Evolutionary conservation across 2,113 vertebrate genomes (phyloP).

Genomic region (Verasper variegatus): DNA sequence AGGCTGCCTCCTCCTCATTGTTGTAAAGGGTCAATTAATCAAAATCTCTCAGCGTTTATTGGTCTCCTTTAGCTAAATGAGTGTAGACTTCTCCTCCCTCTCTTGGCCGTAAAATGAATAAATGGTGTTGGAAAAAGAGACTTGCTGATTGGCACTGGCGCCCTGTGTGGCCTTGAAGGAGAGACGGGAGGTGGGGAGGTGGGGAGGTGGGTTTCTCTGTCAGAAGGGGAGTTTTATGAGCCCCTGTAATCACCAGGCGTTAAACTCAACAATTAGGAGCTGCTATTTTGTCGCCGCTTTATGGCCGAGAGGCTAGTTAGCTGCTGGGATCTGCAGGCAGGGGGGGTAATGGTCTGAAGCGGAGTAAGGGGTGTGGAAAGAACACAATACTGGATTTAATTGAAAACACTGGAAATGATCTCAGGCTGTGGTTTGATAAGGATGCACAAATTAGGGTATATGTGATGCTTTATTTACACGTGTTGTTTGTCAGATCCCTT

Average conservation of each 20-base stretch:
- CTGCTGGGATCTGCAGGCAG: conserved; percentile 30
- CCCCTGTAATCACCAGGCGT: conserved; percentile 80
- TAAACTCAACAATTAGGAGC: conserved; percentile 86
- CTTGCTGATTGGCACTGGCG: conserved; percentile 73
- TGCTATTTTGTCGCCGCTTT: conserved; percentile 79
- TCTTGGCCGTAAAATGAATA: conserved; percentile 72
- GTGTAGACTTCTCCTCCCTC: conserved; percentile 71
- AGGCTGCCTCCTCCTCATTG: conserved; percentile 45
- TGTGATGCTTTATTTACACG: not conserved
- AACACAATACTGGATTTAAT: not conserved
- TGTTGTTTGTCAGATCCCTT: not conserved
- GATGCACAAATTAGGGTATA: not conserved
- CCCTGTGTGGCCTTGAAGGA: conserved; percentile 79
- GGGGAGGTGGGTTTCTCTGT: conserved; percentile 33
- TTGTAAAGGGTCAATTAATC: conserved; percentile 78
- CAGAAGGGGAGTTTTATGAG: conserved; percentile 78
- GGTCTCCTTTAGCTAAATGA: conserved; percentile 74
- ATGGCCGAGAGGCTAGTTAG: conserved; percentile 57
- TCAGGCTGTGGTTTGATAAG: not conserved
- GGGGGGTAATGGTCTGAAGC: not conserved
- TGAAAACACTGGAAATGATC: not conserved
- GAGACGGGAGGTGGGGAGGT: conserved; percentile 19
- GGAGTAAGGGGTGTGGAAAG: not conserved
- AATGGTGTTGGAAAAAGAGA: conserved; percentile 54
- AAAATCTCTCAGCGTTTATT: conserved; percentile 60